Base-by-base conservation (phyloP, 2,888 invertebrate genomes). In the Morpho helenor region DNA sequence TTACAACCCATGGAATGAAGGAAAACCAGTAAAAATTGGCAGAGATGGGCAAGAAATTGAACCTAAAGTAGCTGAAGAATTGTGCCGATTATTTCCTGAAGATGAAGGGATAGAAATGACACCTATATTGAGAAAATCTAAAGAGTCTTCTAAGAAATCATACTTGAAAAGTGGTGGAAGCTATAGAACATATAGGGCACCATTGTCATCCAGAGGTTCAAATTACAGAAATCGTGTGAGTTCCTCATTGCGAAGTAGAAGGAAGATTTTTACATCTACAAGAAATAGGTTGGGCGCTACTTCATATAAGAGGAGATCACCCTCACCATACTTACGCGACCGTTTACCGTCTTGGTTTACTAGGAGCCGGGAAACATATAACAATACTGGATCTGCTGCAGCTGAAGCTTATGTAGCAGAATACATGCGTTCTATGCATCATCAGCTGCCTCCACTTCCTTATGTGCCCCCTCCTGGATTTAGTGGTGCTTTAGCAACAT, bases 11-110 rank as follows among this genome's bases (percentile, higher is more conserved):
- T 99, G 98, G 98, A 99, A 99, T 91, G 98, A 99, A 79, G 97
- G 98, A 49, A 98, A 98, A 86, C 98, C 98, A 59, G 99, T 99
- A 0, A 99, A 99, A 92, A 99, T 99, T 74, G 99, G 98, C n/a
- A 93, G 99, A 64, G 99, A 99, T 91, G 99, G 99, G 0, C 96
- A 99, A 92, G 99, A 99, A 92, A 97, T 99, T 68, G 99, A 99
- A 80, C 98, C 98, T 3, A 94, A 96, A 80, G 97, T 98, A 56
- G 99, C 98, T 16, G 97, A 97, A 81, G 97, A 98, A 80, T 88
- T 99, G 60, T 99, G 98, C 77, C 94, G 98, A 61, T 88, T 99
- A 50, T 99, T 99, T 84, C 96, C 98, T 3, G 95, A 97, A 83
- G 99, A 99, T 84, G 96, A 97, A 67, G 94, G 95, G 66, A 95